Base-by-base conservation (phyloP, 2,113 vertebrate genomes). In the Apteryx mantelli region DNA sequence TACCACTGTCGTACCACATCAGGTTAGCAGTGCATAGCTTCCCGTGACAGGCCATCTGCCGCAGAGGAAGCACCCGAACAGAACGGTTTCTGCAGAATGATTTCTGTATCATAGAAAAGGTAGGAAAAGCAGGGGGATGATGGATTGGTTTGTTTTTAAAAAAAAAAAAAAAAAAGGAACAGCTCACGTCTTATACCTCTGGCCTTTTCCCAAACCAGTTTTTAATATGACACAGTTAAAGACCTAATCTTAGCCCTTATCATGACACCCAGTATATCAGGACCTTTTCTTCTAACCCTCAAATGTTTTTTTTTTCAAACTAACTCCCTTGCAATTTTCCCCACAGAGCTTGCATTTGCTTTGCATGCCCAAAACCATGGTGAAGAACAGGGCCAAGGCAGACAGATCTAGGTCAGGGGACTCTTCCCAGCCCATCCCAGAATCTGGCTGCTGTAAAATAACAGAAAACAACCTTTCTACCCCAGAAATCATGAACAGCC, bases 21-120 rank as follows among this genome's bases (percentile, higher is more conserved):
- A 38, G 48, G 81, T 93, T 79, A 91, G 87, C 36, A 71, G 64
- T 1, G 0, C 34, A 75, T 2, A 56, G 81, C 65, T 95, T 87
- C 89, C 87, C 91, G 74, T 36, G 74, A 85, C 25, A 69, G 63
- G 63, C 89, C 93, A 96, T 91, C 94, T 93, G 91, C 87, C 74
- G 85, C 81, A 82, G 42, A 53, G 61, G 61, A 86, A 88, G 66
- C 86, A 84, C 44, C 83, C 68, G 68, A 96, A 75, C 86, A 89
- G 61, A 95, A 71, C 19, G 0, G 20, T 46, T 92, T 82, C 70
- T 36, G 78, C 13, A 79, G 56, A 94, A 78, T 13, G 42, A 60
- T 68, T 84, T 82, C 21, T 52, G 17, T 56, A 61, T 24, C 30
- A 34, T 24, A 85, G 7, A 15, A 71, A 95, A 86, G 18, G 28